Evolutionary conservation across 2,113 vertebrate genomes (phyloP).

Genomic region (Trichomycterus rosablanca): DNA sequence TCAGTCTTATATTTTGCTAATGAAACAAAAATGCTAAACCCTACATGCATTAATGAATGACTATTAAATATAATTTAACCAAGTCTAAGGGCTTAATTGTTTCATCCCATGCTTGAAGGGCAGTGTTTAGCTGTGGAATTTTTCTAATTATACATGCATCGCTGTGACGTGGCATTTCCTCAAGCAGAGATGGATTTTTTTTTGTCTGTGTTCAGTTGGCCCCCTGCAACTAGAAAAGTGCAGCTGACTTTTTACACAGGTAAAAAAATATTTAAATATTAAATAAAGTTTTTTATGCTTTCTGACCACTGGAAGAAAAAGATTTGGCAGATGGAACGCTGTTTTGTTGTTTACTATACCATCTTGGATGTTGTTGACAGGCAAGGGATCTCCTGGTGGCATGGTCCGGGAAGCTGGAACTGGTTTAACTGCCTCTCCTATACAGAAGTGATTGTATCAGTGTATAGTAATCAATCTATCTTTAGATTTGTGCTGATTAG

Average conservation of each 20-base stretch:
- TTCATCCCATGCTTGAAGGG: neutral
- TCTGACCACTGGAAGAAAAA: neutral
- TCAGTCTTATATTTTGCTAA: neutral
- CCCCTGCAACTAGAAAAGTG: too few relatives aligned
- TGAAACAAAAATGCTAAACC: neutral
- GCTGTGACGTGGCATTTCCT: too few relatives aligned
- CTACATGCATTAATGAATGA: conserved; percentile 1
- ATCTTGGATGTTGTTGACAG: conserved; percentile 71
- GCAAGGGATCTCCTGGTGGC: conserved; percentile 72
- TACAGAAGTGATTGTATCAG: conserved; percentile 46
- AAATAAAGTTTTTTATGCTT: too few relatives aligned
- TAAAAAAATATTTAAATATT: too few relatives aligned
- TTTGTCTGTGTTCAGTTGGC: too few relatives aligned
- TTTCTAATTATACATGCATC: conserved; percentile 28
- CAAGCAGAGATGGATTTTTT: too few relatives aligned
- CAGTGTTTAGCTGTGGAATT: neutral
- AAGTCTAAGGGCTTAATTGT: neutral
- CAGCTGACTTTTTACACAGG: too few relatives aligned
- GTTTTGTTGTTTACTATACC: conserved; percentile 58
- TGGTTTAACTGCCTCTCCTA: conserved; percentile 74
- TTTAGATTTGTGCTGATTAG: too few relatives aligned
- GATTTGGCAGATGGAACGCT: conserved; percentile 36
- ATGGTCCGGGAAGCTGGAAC: conserved; percentile 72
- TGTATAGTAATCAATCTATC: too few relatives aligned
- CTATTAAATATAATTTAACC: conserved; percentile 14